Evolutionary conservation across 1,140 invertebrate species (phyloP).

Genomic region (Drosophila serrata): DNA sequence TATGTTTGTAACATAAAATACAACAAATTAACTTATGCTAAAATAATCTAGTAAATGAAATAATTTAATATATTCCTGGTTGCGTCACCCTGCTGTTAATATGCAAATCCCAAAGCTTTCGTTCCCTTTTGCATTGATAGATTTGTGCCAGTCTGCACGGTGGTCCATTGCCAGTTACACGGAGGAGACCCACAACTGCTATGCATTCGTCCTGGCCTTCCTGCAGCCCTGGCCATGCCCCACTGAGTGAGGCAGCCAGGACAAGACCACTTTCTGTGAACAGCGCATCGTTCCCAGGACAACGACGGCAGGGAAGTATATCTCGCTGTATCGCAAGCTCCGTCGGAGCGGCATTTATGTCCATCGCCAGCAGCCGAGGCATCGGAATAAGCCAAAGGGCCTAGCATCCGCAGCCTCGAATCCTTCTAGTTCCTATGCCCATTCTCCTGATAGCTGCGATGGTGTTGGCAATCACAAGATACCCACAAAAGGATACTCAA

Average conservation of each 20-base stretch:
- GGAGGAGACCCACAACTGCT: slow-evolving; percentile 91
- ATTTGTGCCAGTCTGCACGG: slow-evolving; percentile 87
- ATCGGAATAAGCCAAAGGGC: slow-evolving; percentile 21
- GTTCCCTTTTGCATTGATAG: slow-evolving; percentile 68
- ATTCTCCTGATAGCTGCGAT: slow-evolving; percentile 18
- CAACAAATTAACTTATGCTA: neutral
- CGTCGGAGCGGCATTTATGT: slow-evolving; percentile 86
- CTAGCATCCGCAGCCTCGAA: slow-evolving; percentile 6
- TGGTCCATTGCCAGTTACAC: slow-evolving; percentile 90
- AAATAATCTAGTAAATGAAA: neutral
- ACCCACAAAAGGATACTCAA: slow-evolving; percentile 32
- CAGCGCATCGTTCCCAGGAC: slow-evolving; percentile 91
- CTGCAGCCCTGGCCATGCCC: slow-evolving; percentile 88
- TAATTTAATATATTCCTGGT: neutral
- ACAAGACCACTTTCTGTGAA: slow-evolving; percentile 89
- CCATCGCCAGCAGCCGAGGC: slow-evolving; percentile 80
- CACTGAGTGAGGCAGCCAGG: slow-evolving; percentile 88
- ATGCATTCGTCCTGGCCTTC: slow-evolving; percentile 92
- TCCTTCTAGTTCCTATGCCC: slow-evolving; percentile 33
- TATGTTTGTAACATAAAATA: too few species aligned
- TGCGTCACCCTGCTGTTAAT: slow-evolving; percentile 12
- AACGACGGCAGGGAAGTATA: slow-evolving; percentile 92
- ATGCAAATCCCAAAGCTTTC: slow-evolving; percentile 49
- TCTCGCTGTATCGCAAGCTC: slow-evolving; percentile 91
- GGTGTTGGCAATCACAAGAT: slow-evolving; percentile 18